A percentile compares a stretch with the other conserved stretches of the same genome.
These are phyloP conservation scores for Ennomos quercinarius DNA, from an alignment of 2,888 invertebrate species.

Conservation along the genomic window DNA sequence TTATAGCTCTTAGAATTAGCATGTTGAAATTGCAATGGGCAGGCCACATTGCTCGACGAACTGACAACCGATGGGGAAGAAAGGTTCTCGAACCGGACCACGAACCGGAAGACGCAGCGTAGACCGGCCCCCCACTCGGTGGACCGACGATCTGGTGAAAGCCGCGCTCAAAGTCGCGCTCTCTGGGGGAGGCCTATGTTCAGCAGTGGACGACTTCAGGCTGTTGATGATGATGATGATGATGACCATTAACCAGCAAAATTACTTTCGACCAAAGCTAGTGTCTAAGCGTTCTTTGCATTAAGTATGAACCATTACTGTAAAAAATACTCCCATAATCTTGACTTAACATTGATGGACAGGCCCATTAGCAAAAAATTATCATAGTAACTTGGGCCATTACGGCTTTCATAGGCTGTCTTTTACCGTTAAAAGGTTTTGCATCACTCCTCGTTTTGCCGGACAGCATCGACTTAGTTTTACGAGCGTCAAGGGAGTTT, in stretches of 20 bases:
- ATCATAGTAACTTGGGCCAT: slow-evolving; percentile 20
- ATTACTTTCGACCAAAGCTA: not conserved
- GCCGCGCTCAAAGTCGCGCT: too few species aligned
- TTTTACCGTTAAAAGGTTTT: slow-evolving; percentile 6
- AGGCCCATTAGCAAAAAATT: slow-evolving; percentile 23
- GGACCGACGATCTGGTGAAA: too few species aligned
- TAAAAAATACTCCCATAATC: slow-evolving; percentile 8
- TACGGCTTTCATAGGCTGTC: slow-evolving; percentile 8
- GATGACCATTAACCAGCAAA: not conserved
- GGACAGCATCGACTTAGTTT: slow-evolving; percentile 24
- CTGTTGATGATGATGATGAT: too few species aligned
- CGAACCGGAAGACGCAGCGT: too few species aligned
- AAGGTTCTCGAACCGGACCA: too few species aligned
- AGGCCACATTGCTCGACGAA: too few species aligned
- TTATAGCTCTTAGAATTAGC: too few species aligned
- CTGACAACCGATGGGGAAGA: too few species aligned
- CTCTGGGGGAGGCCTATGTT: too few species aligned
- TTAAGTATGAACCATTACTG: slow-evolving; percentile 4
- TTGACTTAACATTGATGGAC: slow-evolving; percentile 19
- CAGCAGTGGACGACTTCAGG: too few species aligned
- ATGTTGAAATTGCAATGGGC: too few species aligned
- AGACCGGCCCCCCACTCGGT: too few species aligned
- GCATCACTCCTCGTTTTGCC: slow-evolving; percentile 17
- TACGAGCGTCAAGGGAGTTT: slow-evolving; percentile 8
- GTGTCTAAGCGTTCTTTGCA: not conserved